Conservation (phyloP, 2,797 vertebrate species). For the Dallia pectoralis region DNA sequence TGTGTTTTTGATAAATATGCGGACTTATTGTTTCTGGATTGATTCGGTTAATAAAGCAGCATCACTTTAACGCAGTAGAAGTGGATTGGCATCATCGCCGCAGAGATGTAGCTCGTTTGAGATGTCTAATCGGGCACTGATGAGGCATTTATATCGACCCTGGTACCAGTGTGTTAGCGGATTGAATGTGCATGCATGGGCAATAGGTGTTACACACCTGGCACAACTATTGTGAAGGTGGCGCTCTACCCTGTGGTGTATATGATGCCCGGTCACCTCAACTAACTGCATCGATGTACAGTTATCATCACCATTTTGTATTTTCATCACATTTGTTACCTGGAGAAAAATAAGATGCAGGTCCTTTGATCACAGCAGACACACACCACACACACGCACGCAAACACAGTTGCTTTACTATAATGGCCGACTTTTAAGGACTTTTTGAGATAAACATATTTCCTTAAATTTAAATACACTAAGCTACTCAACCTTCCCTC, state of each 20-base stretch:
- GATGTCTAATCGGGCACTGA: slow-evolving; percentile 9
- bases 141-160: background rate
- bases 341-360: slow-evolving; percentile 31
- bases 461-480: too few relatives aligned
- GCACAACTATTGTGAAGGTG: background rate
- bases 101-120: slow-evolving; percentile 50
- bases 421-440: background rate
- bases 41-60: background rate
- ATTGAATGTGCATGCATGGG: background rate
- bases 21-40: background rate
- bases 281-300: background rate
- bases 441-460: background rate
- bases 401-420: slow-evolving; percentile 7
- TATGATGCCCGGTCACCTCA: background rate
- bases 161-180: background rate
- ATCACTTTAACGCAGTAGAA: slow-evolving; percentile 43
- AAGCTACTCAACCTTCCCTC: too few relatives aligned
- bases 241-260: background rate
- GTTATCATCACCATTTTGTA: background rate
- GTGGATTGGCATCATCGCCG: slow-evolving; percentile 32
- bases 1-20: background rate
- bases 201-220: background rate
- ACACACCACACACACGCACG: slow-evolving; percentile 16
- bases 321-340: background rate
- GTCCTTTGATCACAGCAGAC: slow-evolving; percentile 39